Evolutionary conservation across 2,888 invertebrate species (phyloP).

Genomic region (Aquatica leii): DNA sequence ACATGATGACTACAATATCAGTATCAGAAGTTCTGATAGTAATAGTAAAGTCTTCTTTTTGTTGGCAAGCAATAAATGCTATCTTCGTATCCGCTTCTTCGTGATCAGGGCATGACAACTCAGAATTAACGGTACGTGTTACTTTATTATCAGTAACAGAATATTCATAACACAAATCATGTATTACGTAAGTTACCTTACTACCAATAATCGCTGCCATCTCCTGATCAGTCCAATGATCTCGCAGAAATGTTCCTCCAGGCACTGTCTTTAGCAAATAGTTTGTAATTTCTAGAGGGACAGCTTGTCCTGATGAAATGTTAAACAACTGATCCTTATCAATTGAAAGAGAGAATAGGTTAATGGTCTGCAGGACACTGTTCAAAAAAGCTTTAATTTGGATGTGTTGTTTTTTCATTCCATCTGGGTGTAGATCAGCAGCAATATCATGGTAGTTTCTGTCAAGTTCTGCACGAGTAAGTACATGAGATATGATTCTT

Average conservation of each 20-base stretch:
- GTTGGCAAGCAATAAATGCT: slow-evolving; percentile 16
- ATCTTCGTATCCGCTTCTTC: slow-evolving; percentile 22
- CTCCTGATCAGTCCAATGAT: slow-evolving; percentile 43
- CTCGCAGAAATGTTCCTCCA: slow-evolving; percentile 21
- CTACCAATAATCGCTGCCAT: slow-evolving; percentile 43
- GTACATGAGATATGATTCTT: too few relatives aligned
- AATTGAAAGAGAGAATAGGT: slow-evolving; percentile 3
- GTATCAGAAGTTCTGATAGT: slow-evolving; percentile 42
- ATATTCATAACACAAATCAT: slow-evolving; percentile 26
- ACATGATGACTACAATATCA: slow-evolving; percentile 41
- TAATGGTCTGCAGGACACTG: slow-evolving; percentile 29
- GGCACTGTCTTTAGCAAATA: too few relatives aligned
- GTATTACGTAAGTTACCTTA: slow-evolving; percentile 41
- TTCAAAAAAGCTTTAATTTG: too few relatives aligned
- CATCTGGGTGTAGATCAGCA: too few relatives aligned
- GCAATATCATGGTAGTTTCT: too few relatives aligned
- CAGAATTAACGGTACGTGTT: not conserved
- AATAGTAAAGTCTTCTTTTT: slow-evolving; percentile 28
- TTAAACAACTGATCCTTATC: slow-evolving; percentile 34
- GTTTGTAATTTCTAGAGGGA: slow-evolving; percentile 36
- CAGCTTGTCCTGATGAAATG: slow-evolving; percentile 44
- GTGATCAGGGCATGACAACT: not conserved
- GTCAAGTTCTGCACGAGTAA: too few relatives aligned
- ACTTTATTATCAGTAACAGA: slow-evolving; percentile 17
- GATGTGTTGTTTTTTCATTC: too few relatives aligned